Percentiles rank a stretch among this genome's conserved stretches.
phyloP scores from a whole-genome alignment of 2,797 vertebrate species.

The Chiloscyllium punctatum region DNA sequence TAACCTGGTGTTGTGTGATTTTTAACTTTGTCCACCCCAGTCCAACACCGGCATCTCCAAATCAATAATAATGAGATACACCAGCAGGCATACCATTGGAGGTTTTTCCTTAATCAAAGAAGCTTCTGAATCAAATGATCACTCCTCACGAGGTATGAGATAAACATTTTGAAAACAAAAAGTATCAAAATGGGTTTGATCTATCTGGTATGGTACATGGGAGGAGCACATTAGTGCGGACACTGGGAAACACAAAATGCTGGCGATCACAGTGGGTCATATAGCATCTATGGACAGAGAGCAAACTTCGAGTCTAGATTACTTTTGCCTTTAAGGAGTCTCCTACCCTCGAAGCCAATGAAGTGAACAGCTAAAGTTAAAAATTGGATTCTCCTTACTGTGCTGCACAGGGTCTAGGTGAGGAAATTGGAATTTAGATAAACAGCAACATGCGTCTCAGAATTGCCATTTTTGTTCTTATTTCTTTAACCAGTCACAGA shows the following conservation, averaged over 20 bases:
- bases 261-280: no score
- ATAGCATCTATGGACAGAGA: no score
- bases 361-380: neutral
- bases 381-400: neutral
- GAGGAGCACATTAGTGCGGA: no score
- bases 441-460: neutral
- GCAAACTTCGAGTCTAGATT: no score
- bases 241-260: no score
- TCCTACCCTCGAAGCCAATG: neutral
- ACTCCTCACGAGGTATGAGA: neutral
- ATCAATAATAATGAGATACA: no score
- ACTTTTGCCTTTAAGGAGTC: neutral
- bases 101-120: no score
- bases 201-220: neutral
- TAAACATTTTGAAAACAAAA: neutral
- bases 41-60: no score
- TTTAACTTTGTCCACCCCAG: no score
- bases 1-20: no score
- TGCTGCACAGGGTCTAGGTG: neutral
- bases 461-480: neutral
- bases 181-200: neutral
- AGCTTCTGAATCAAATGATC: no score
- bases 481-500: neutral
- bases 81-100: no score
- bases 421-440: neutral